phyloP scores from a whole-genome alignment of 2,797 vertebrate genomes.

The Hydrocynus forskahlii region DNA sequence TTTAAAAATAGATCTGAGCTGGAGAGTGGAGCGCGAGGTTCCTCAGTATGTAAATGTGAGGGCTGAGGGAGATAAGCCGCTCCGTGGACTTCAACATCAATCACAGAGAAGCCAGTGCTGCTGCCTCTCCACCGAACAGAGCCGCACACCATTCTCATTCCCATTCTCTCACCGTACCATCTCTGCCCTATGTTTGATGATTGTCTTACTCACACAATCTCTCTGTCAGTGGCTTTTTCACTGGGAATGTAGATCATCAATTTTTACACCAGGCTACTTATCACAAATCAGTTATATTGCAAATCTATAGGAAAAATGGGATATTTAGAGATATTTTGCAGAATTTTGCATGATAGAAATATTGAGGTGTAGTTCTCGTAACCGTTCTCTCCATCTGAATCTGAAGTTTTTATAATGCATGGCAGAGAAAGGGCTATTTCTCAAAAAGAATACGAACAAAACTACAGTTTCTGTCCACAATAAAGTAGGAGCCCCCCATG shows the following conservation, averaged over 20 bases:
- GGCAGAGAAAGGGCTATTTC: neutral
- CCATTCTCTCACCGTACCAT: slow-evolving; percentile 41
- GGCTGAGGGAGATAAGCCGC: slow-evolving; percentile 59
- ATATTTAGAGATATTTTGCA: neutral
- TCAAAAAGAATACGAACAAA: neutral
- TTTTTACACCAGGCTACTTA: neutral
- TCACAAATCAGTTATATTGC: slow-evolving; percentile 21
- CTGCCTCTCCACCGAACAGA: slow-evolving; percentile 43
- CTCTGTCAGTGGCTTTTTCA: neutral
- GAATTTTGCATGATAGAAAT: neutral
- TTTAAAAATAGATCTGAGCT: slow-evolving; percentile 65
- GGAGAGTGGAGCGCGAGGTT: slow-evolving; percentile 50
- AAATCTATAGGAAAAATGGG: neutral
- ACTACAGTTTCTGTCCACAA: slow-evolving; percentile 10
- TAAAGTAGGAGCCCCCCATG: neutral
- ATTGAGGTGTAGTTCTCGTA: neutral
- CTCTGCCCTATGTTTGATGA: slow-evolving; percentile 37
- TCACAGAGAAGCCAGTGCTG: slow-evolving; percentile 54
- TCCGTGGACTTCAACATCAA: slow-evolving; percentile 64
- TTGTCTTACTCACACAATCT: slow-evolving; percentile 18
- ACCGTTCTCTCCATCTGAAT: neutral
- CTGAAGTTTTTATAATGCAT: neutral
- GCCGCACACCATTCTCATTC: slow-evolving; percentile 46
- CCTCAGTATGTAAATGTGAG: slow-evolving; percentile 60
- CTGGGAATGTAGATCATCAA: slow-evolving; percentile 6